Percentiles rank a stretch among this genome's conserved stretches.
phyloP scores from a whole-genome alignment of 2,797 vertebrate species.

The Synaphobranchus kaupii region DNA sequence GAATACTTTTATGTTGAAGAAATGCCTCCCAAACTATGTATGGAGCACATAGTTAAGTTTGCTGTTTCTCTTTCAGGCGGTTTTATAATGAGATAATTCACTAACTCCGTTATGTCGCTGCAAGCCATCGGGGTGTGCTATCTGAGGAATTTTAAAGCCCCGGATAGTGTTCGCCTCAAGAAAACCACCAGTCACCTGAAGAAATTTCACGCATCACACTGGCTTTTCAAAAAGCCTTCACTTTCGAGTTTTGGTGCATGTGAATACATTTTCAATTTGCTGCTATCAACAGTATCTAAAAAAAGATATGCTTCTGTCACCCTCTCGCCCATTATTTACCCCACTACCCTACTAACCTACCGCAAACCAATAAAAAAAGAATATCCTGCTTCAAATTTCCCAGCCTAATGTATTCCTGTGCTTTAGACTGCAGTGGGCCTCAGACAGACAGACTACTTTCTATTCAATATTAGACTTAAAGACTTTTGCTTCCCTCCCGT shows the following conservation, averaged over 20 bases:
- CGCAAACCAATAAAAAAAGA: background rate
- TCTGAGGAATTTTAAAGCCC: background rate
- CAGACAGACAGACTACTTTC: constrained; percentile 11
- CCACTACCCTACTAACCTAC: background rate
- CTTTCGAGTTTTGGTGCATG: background rate
- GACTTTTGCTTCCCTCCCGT: background rate
- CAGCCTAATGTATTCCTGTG: constrained; percentile 8
- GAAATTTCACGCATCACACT: background rate
- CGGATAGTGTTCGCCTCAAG: background rate
- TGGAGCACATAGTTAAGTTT: constrained; percentile 11
- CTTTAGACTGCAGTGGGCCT: constrained; percentile 23
- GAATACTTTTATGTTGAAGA: background rate
- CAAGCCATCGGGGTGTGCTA: background rate
- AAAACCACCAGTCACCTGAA: background rate
- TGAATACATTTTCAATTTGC: background rate
- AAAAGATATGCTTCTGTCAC: background rate
- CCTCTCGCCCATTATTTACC: background rate
- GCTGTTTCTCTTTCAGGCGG: constrained; percentile 6
- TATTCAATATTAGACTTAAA: constrained; percentile 6
- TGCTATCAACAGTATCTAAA: background rate
- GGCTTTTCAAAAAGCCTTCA: background rate
- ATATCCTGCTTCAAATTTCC: constrained; percentile 23
- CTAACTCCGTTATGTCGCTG: constrained; percentile 20
- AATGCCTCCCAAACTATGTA: background rate
- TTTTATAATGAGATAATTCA: constrained; percentile 26